A percentile compares a stretch with the other conserved stretches of the same genome.
phyloP scores from a whole-genome alignment of 53 echinoderm and acorn worm species.

The Luidia sarsii region DNA sequence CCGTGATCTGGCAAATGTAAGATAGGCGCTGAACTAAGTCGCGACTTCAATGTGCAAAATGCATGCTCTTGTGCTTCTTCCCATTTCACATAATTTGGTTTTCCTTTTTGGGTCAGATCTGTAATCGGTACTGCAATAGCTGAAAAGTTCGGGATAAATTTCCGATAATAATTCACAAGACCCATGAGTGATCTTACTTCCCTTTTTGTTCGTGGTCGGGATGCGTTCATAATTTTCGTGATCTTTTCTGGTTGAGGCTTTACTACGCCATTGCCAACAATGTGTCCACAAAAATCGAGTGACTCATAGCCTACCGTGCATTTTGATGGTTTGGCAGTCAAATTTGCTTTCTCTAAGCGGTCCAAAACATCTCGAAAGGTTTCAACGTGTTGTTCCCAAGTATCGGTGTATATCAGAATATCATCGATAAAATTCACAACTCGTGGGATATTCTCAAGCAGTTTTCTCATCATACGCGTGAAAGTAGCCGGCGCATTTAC shows the following conservation, averaged over 20 bases:
- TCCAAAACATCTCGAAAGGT: constrained; percentile 15
- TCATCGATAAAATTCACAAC: constrained; percentile 62
- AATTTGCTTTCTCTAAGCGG: constrained; percentile 31
- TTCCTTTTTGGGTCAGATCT: constrained; percentile 5
- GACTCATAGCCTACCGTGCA: constrained; percentile 40
- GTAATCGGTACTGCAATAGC: constrained; percentile 14
- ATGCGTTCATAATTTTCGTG: constrained; percentile 4
- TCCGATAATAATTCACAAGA: constrained; percentile 27
- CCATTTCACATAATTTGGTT: constrained; percentile 2
- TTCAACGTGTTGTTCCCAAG: constrained; percentile 42
- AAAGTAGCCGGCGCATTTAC: constrained; percentile 61
- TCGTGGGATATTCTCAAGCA: constrained; percentile 34
- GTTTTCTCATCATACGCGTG: constrained; percentile 51
- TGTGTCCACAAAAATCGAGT: constrained; percentile 62
- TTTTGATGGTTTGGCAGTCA: constrained; percentile 62
- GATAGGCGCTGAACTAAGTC: neutral
- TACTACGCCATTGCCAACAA: constrained; percentile 43
- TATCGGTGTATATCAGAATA: constrained; percentile 46
- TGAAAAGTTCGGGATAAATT: constrained; percentile 43
- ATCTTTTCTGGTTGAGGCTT: constrained; percentile 47
- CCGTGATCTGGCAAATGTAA: constrained; percentile 14
- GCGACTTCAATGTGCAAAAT: neutral
- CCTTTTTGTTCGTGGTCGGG: constrained; percentile 48
- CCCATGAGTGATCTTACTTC: constrained; percentile 55
- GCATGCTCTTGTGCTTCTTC: constrained; percentile 9